Percentiles rank a stretch among this genome's conserved stretches.
These are phyloP conservation scores for Pheosia tremula DNA, from an alignment of 2,888 invertebrate species.

Conservation along the genomic window DNA sequence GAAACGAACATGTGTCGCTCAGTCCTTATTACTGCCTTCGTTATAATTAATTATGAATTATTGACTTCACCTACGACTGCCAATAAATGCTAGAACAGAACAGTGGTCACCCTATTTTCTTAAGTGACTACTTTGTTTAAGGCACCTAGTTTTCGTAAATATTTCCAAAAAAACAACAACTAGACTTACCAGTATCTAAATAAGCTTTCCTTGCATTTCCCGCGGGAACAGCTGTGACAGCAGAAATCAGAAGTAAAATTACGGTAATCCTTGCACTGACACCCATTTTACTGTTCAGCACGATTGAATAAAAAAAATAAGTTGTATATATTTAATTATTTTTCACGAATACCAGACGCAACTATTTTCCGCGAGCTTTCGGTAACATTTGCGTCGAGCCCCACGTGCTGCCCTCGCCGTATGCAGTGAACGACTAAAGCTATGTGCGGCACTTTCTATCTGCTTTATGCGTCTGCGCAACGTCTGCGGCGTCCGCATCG, in stretches of 20 bases:
- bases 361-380: conserved; percentile 77
- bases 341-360: conserved; percentile 66
- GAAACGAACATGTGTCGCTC: not conserved
- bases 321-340: conserved; percentile 24
- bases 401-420: conserved; percentile 60
- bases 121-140: too few species aligned
- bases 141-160: too few species aligned
- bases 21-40: not conserved
- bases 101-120: too few species aligned
- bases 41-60: not conserved
- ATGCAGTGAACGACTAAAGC: conserved; percentile 71
- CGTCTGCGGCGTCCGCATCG: conserved; percentile 53
- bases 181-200: conserved; percentile 61
- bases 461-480: conserved; percentile 71
- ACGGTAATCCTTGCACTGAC: conserved; percentile 74
- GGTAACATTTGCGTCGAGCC: conserved; percentile 76
- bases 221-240: conserved; percentile 67
- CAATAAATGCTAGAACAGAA: not conserved
- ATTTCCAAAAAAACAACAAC: conserved; percentile 7
- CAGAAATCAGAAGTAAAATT: conserved; percentile 68
- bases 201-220: conserved; percentile 57
- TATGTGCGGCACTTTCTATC: conserved; percentile 74
- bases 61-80: too few species aligned
- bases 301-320: conserved; percentile 32
- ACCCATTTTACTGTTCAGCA: conserved; percentile 69